Conservation (phyloP, 64 coral and sea anemone genomes). For the Montipora foliosa region DNA sequence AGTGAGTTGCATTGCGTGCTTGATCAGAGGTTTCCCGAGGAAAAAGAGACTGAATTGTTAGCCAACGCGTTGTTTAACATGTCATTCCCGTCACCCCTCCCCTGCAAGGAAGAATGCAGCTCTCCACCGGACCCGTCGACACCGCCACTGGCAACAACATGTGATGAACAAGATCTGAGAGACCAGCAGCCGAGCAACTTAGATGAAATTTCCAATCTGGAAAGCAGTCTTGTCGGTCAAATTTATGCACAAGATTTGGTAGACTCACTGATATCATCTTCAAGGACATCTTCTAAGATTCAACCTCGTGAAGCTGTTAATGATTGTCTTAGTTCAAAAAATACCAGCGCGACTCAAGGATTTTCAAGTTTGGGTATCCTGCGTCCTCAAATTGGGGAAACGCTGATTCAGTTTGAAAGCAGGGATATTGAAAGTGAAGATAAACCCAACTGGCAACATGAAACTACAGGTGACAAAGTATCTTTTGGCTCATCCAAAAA, state of each 20-base stretch:
- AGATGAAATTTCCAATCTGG: background rate
- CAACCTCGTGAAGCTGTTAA: background rate
- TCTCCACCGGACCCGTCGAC: slow-evolving; percentile 76
- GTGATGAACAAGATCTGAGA: background rate
- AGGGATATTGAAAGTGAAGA: background rate
- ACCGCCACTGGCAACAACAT: background rate
- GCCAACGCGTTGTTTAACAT: slow-evolving; percentile 89
- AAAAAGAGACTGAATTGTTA: slow-evolving; percentile 60
- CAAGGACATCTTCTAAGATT: background rate
- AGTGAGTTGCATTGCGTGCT: background rate
- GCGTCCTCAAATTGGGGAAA: slow-evolving; percentile 31
- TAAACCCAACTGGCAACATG: background rate
- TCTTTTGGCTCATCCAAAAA: background rate
- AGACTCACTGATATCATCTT: background rate
- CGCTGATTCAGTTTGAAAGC: background rate
- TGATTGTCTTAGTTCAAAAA: background rate
- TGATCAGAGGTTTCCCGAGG: background rate
- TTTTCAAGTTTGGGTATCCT: background rate
- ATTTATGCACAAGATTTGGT: background rate
- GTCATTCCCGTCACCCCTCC: slow-evolving; percentile 75
- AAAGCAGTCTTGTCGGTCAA: background rate
- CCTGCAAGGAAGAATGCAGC: slow-evolving; percentile 5
- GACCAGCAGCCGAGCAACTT: background rate
- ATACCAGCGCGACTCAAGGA: background rate
- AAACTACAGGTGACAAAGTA: background rate